Evolutionary conservation across 2,888 invertebrate species (phyloP), one percentile per base, ranked within the genome.

Genomic region (Drosophila incognita): DNA sequence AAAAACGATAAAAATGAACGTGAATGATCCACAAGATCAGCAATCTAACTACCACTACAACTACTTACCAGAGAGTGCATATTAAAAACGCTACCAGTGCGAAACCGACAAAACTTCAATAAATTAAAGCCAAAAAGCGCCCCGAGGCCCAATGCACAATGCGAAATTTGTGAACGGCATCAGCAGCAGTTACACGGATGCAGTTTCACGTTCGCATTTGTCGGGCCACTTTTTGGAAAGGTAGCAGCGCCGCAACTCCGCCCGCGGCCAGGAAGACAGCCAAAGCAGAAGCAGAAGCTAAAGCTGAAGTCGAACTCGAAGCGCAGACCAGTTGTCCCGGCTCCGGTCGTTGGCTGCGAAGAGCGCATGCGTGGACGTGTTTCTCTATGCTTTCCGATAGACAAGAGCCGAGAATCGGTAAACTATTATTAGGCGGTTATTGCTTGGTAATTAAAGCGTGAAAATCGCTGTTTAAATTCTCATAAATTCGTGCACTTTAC

Each of bases 381-480:
- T 65, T 71, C 46, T 62, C 79, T 67, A 59, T 29, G 64, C 35
- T 31, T n/a, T n/a, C 13, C 7, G 3, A 56, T 53, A 63, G 61
- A 49, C 48, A 48, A 71, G 53, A 66, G 58, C 53, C 49, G 69
- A 42, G 29, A 36, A 53, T 49, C 10, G 63, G 59, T 48, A 54
- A 69, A 77, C 77, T 80, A 69, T 83, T 81, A 79, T 82, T 77
- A 81, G 76, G 66, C 56, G 76, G 71, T 65, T 78, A 57, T 73
- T 61, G 58, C 81, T 72, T 72, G 83, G 87, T 89, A 91, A 92
- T 91, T 91, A 91, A 92, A 92, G 91, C 91, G 92, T 87, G 89
- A 90, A 91, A 91, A 92, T 91, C 89, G 81, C 86, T 88, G 83
- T 90, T 91, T 91, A 91, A 92, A 90, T 92, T 90, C 86, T 80